Base-by-base conservation (phyloP, 2,888 invertebrate genomes). In the Pristionchus arcanus region DNA sequence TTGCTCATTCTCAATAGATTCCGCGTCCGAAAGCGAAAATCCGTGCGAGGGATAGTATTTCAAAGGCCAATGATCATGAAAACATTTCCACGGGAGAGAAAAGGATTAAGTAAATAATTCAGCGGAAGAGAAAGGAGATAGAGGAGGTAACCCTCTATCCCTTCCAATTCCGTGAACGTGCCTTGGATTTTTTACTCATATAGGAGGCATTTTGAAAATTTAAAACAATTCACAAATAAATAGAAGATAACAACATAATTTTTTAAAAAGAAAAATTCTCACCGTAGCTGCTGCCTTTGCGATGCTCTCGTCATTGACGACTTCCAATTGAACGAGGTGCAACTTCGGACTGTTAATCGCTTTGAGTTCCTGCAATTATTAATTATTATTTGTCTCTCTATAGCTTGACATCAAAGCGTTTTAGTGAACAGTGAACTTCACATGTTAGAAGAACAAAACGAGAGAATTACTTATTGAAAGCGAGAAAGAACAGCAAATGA, bases 311-410 rank as follows among this genome's bases (percentile, higher is more conserved):
- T 85, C 84, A 16, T 37, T 34, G 59, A 49, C 37, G 34, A 85
- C 34, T 59, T 85, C 84, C 34, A 85, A 49, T 31, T 42, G 49
- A 7, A 85, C 37, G 21, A 85, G 55, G 37, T 85, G 84, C 21
- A 85, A 59, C n/a, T 85, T 85, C 15, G 55, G 59, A 28, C 59
- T 59, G 59, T 37, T 34, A 25, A 85, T 85, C 0, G 84, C 55
- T 34, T 85, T 31, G 84, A 85, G 84, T 16, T 85, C 59, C 84
- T 85, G 59, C 0, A 81, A 81, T n/a, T n/a, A 49, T 3, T 9
- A 49, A 49, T 49, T 5, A 42, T n/a, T 42, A 42, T 3, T 42
- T 3, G 42, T 9, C 42, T 42, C 4, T 42, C 9, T 42, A 42
- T 42, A 42, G 3, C 42, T 42, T 42, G 42, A 42, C 9, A 42